Evolutionary conservation across 2,797 vertebrate species (phyloP).

Genomic region (Macropodus opercularis): DNA sequence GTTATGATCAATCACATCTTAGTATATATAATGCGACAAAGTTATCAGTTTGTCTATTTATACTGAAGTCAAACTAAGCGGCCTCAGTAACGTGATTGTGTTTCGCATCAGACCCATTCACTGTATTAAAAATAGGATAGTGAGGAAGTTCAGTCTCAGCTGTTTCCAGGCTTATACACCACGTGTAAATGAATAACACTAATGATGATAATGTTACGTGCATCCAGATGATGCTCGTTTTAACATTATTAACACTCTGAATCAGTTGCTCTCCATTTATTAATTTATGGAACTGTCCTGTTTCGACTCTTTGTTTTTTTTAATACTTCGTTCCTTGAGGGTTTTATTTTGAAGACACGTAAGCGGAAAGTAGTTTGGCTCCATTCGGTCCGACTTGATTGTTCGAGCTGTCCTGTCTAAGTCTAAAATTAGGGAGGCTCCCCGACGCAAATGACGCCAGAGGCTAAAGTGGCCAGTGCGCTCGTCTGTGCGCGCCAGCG

Average conservation of each 20-base stretch:
- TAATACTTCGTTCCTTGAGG: accelerated
- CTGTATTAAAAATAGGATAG: constrained; percentile 59
- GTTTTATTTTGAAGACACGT: constrained; percentile 49
- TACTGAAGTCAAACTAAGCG: no score
- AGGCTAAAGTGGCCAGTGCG: constrained; percentile 63
- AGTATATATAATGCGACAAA: no score
- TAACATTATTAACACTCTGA: no score
- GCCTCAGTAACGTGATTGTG: not conserved
- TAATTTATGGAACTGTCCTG: no score
- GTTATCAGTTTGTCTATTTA: no score
- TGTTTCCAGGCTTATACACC: no score
- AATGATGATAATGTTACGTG: no score
- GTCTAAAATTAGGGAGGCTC: constrained; percentile 81
- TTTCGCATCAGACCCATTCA: constrained; percentile 19
- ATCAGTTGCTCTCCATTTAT: no score
- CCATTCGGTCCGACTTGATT: not conserved
- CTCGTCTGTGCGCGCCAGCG: constrained; percentile 52
- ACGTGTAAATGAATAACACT: no score
- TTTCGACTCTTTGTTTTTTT: no score
- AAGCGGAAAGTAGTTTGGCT: not conserved
- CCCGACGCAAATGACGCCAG: constrained; percentile 75
- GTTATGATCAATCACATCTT: no score
- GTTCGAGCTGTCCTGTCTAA: constrained; percentile 57
- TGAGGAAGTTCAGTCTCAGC: constrained; percentile 21
- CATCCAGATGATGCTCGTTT: no score